Conservation (phyloP, 2,113 vertebrate species). For the Leiothrix lutea region DNA sequence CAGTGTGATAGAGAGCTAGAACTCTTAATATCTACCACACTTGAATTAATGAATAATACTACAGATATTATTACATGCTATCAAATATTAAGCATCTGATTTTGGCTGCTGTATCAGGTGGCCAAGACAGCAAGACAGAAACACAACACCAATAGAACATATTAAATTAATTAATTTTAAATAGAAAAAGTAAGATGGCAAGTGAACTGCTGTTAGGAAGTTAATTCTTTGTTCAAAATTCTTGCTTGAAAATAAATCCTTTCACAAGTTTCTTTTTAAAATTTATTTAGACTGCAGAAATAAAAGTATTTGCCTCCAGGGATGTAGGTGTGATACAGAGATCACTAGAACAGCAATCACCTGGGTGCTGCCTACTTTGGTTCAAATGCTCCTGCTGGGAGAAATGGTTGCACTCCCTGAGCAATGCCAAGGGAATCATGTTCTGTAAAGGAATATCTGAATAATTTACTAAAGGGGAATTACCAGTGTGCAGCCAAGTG, state of each 20-base stretch:
- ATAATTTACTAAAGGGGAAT: background rate
- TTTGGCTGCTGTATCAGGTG: background rate
- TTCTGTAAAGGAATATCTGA: background rate
- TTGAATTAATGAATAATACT: background rate
- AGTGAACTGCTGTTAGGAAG: background rate
- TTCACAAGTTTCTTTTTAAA: background rate
- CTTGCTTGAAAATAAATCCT: background rate
- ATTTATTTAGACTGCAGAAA: background rate
- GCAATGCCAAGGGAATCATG: background rate
- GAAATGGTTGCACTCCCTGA: background rate
- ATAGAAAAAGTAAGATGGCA: background rate
- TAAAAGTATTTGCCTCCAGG: background rate
- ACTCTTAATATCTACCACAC: background rate
- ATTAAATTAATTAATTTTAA: background rate
- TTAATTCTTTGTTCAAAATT: background rate
- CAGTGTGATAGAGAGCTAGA: background rate
- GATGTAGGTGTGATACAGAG: background rate
- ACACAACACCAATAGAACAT: background rate
- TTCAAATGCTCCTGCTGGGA: background rate
- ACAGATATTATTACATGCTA: background rate
- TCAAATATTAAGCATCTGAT: background rate
- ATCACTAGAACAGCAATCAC: background rate
- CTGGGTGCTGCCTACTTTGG: background rate
- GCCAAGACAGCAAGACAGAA: background rate
- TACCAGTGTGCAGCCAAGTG: fast-evolving